Conservation (phyloP, 2,888 invertebrate genomes). For the Syrista parreyssii region DNA sequence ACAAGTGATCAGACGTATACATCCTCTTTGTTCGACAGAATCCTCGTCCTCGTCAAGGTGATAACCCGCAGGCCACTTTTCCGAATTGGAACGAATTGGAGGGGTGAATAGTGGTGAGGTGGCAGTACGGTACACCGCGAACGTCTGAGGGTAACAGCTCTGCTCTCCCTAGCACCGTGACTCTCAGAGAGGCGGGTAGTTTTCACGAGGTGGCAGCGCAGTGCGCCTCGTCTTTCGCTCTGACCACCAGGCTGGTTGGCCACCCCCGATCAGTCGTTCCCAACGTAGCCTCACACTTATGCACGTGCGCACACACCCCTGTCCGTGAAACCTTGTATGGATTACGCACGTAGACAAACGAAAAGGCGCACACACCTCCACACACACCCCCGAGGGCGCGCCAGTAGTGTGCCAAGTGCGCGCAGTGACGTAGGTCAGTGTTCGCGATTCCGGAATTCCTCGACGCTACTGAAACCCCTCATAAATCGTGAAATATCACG, state of each 20-base stretch:
- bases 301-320: slow-evolving; percentile 33
- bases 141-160: slow-evolving; percentile 23
- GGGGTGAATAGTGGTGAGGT: not conserved
- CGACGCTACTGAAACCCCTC: slow-evolving; percentile 2
- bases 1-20: not conserved
- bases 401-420: slow-evolving; percentile 22
- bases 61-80: not conserved
- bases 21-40: not conserved
- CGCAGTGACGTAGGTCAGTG: slow-evolving; percentile 23
- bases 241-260: slow-evolving; percentile 26
- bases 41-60: not conserved
- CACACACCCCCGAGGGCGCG: not conserved
- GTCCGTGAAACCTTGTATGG: not conserved
- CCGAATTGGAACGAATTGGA: not conserved
- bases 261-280: not conserved
- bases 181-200: slow-evolving; percentile 28
- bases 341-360: slow-evolving; percentile 6
- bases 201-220: slow-evolving; percentile 57
- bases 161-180: not conserved
- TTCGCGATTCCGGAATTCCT: slow-evolving; percentile 1
- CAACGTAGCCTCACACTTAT: not conserved
- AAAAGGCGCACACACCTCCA: slow-evolving; percentile 5
- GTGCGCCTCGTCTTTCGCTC: slow-evolving; percentile 44
- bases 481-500: not conserved
- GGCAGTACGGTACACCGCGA: slow-evolving; percentile 13